Conservation (phyloP, 2,888 invertebrate species). For the Ophraella communa region DNA sequence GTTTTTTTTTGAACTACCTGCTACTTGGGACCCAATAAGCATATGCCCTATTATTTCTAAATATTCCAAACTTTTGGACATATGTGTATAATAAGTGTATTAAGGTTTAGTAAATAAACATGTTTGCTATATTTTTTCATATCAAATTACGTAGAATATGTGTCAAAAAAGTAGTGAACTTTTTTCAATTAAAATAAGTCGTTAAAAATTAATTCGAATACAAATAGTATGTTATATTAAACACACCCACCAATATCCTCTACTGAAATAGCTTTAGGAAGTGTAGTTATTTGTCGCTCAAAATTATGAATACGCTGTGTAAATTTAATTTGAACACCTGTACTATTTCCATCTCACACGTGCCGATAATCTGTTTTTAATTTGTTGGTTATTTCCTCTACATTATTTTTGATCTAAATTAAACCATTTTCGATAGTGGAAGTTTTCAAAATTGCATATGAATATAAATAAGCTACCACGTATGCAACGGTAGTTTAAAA, state of each 20-base stretch:
- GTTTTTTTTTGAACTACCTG: no score
- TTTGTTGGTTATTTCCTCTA: conserved; percentile 3
- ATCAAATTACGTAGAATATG: no score
- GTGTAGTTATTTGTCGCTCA: neutral
- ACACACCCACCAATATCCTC: conserved; percentile 8
- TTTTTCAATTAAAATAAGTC: neutral
- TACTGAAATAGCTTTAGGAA: neutral
- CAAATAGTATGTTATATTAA: neutral
- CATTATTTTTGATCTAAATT: neutral
- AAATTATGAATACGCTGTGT: neutral
- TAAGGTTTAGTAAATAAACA: no score
- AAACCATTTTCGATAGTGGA: neutral
- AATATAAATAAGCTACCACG: neutral
- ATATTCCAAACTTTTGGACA: no score
- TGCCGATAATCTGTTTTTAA: conserved; percentile 5
- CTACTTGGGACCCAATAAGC: no score
- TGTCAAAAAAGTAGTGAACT: no score
- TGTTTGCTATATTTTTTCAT: no score
- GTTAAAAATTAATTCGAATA: neutral
- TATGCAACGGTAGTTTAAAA: neutral
- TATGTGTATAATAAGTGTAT: no score
- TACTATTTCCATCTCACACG: conserved; percentile 2
- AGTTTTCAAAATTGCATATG: neutral
- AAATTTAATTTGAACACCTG: conserved; percentile 7
- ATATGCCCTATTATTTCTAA: no score